A percentile compares a stretch with the other conserved stretches of the same genome.
Conservation (phyloP, 2,113 vertebrate genomes). For the Oreochromis aureus region DNA sequence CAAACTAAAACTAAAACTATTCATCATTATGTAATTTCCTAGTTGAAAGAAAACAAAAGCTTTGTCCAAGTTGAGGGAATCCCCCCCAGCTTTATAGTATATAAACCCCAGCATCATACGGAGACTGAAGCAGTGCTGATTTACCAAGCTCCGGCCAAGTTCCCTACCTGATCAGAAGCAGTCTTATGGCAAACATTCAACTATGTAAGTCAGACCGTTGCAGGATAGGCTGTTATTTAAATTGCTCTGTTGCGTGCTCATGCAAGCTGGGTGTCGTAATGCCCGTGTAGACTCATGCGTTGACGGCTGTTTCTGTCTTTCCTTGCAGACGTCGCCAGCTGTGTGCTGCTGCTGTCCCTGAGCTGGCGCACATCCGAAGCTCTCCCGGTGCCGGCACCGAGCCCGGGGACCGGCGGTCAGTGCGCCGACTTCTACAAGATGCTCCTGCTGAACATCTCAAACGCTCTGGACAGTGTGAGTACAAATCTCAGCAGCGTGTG, state of each 20-base stretch:
- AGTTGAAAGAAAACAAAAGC: not conserved
- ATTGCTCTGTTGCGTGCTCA: not conserved
- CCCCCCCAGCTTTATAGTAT: not conserved
- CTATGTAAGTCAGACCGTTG: slow-evolving; percentile 36
- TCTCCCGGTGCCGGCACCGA: not conserved
- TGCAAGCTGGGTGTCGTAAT: not conserved
- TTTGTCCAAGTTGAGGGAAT: slow-evolving; percentile 24
- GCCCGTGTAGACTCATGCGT: not conserved
- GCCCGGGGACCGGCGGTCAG: not conserved
- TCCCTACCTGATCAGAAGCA: not conserved
- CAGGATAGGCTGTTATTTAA: not conserved
- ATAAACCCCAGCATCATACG: not conserved
- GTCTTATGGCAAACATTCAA: slow-evolving; percentile 14
- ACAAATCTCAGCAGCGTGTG: not conserved
- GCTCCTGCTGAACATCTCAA: slow-evolving; percentile 2
- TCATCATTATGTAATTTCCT: too few relatives aligned
- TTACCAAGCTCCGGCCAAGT: not conserved
- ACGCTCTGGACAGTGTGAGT: slow-evolving; percentile 38
- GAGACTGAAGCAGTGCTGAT: not conserved
- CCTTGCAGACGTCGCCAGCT: slow-evolving; percentile 25
- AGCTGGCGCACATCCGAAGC: not conserved
- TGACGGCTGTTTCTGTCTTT: not conserved
- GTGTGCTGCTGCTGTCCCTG: slow-evolving; percentile 10
- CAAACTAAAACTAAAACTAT: too few relatives aligned
- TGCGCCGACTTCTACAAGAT: not conserved